Base-by-base conservation (phyloP, 2,888 invertebrate species). In the Trissoscelio sp. region DNA sequence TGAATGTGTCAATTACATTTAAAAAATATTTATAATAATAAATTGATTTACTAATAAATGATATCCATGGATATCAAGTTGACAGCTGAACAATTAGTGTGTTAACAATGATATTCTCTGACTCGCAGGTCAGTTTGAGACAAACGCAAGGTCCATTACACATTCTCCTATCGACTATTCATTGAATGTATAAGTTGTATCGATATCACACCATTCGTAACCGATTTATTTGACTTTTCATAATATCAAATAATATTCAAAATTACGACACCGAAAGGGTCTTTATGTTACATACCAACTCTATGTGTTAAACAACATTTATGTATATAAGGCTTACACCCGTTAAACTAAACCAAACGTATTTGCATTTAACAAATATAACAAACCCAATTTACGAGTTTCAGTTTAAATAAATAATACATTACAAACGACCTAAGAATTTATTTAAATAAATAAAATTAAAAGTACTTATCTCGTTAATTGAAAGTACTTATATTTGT, bases 71-170 rank as follows among this genome's bases (percentile, higher is more conserved):
- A 16, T 34, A 55, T 55, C 34, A 34, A 34, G 9, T 55, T 31
- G 34, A 55, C 14, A 31, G 7, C 28, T 28, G 28, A 24, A 51
- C 55, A 34, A 28, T 55, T 24, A 34, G 34, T 31, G 18, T 14
- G 2, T 34, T 9, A 3, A 34, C n/a, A 55, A 55, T 34, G 18
- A 34, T 16, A 16, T 55, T 9, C 5, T 18, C 34, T 14, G 24
- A 34, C 14, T 55, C 18, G 31, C 31, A 16, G 9, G 34, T 34
- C 16, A 55, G 28, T 34, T 55, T 55, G 55, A 55, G 55, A 16
- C 55, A 55, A 55, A 55, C 55, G 34, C 34, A 28, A 55, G 9
- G 34, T 5, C 14, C 34, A 55, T 55, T 31, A 34, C 24, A 28
- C 22, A 55, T 55, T 55, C 55, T 9, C 16, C 16, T 12, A 14